A percentile compares a stretch with the other conserved stretches of the same genome.
These are phyloP conservation scores for Ferrisia virgata DNA, from an alignment of 2,888 invertebrate species.

Conservation along the genomic window DNA sequence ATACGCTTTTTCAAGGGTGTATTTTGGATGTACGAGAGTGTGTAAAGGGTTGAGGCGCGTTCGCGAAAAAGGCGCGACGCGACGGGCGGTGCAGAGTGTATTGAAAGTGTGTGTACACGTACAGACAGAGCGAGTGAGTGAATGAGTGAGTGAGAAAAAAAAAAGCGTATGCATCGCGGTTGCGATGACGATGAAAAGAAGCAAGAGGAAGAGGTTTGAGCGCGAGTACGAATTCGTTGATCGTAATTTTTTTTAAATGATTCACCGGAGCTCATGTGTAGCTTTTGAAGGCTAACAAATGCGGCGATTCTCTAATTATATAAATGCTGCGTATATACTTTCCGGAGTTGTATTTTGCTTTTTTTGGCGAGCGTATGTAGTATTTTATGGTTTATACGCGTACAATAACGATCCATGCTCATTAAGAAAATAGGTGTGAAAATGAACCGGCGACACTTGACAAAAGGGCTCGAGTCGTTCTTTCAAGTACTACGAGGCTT, in stretches of 20 bases:
- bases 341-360: background rate
- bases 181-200: background rate
- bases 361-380: background rate
- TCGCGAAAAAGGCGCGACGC: background rate
- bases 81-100: background rate
- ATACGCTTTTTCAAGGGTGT: constrained; percentile 16
- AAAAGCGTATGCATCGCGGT: background rate
- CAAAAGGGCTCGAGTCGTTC: constrained; percentile 19
- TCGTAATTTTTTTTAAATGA: constrained; percentile 23
- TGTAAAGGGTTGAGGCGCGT: background rate
- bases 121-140: no score
- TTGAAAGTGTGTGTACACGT: background rate
- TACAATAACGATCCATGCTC: constrained; percentile 29
- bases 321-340: constrained; percentile 8
- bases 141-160: background rate
- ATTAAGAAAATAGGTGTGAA: constrained; percentile 32
- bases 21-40: constrained; percentile 1
- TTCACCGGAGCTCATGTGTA: background rate
- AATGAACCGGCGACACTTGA: constrained; percentile 26
- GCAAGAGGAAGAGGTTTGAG: background rate
- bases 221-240: background rate
- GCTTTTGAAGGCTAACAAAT: constrained; percentile 16
- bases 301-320: constrained; percentile 23
- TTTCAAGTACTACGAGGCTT: constrained; percentile 22
- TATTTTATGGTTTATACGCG: background rate